Evolutionary conservation across 2,797 vertebrate species (phyloP).

Genomic region (Steatocranus sp.): DNA sequence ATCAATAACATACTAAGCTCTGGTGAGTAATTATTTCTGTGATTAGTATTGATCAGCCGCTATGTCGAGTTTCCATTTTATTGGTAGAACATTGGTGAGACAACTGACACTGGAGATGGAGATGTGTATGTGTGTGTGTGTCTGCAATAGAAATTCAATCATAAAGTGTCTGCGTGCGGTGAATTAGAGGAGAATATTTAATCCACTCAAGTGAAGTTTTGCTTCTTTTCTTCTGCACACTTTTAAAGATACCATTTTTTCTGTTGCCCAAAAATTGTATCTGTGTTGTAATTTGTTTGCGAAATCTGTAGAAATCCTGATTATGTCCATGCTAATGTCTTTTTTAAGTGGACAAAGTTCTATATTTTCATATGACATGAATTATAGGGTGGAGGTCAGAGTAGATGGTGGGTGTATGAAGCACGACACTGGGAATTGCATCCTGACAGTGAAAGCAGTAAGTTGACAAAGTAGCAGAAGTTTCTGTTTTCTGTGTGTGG

Average conservation of each 20-base stretch:
- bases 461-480: background rate
- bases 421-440: background rate
- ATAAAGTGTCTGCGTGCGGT: background rate
- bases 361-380: background rate
- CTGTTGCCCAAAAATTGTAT: background rate
- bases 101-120: constrained; percentile 29
- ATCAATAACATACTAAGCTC: constrained; percentile 74
- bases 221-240: background rate
- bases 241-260: background rate
- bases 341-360: background rate
- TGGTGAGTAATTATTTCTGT: constrained; percentile 78
- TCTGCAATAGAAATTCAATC: constrained; percentile 18
- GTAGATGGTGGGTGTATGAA: background rate
- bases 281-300: background rate
- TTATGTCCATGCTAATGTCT: background rate
- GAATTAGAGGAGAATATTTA: constrained; percentile 7
- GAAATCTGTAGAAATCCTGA: background rate
- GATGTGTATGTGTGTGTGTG: background rate
- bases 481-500: background rate
- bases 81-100: constrained; percentile 49
- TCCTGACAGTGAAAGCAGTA: background rate
- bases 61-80: constrained; percentile 62
- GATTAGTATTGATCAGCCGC: constrained; percentile 79
- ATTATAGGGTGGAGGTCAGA: background rate
- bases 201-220: constrained; percentile 5